These are phyloP conservation scores for Litoditis marina DNA, from an alignment of 2,888 invertebrate genomes.

Conservation along the genomic window DNA sequence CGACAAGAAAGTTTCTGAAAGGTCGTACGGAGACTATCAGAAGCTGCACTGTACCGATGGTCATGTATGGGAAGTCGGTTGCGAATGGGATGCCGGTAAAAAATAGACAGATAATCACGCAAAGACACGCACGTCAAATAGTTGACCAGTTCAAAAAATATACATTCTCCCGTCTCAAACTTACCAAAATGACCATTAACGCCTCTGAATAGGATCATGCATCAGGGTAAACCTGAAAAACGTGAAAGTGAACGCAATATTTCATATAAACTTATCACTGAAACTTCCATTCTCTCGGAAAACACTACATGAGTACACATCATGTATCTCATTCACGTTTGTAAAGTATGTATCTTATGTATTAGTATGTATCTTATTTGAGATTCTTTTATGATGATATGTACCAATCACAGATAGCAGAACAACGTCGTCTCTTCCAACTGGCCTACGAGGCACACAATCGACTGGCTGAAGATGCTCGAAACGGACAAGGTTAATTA, in stretches of 20 bases:
- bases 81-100: slow-evolving; percentile 20
- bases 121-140: neutral
- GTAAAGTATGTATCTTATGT: too few species aligned
- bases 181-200: too few species aligned
- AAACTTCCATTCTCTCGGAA: neutral
- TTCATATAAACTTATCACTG: neutral
- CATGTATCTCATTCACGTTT: too few species aligned
- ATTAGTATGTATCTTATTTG: too few species aligned
- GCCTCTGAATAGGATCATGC: too few species aligned
- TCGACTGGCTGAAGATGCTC: slow-evolving; percentile 28
- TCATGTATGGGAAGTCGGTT: slow-evolving; percentile 17
- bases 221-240: too few species aligned
- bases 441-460: slow-evolving; percentile 39
- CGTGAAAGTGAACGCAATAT: too few species aligned
- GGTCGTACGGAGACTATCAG: slow-evolving; percentile 72
- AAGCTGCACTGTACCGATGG: slow-evolving; percentile 67
- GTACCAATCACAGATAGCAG: slow-evolving; percentile 21
- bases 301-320: neutral
- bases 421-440: slow-evolving; percentile 18
- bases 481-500: slow-evolving; percentile 22
- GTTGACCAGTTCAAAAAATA: too few species aligned
- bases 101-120: neutral
- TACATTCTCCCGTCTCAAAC: too few species aligned
- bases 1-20: slow-evolving; percentile 69
- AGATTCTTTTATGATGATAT: too few species aligned